Evolutionary conservation across 2,113 vertebrate species (phyloP).

Genomic region (Vulpes lagopus): DNA sequence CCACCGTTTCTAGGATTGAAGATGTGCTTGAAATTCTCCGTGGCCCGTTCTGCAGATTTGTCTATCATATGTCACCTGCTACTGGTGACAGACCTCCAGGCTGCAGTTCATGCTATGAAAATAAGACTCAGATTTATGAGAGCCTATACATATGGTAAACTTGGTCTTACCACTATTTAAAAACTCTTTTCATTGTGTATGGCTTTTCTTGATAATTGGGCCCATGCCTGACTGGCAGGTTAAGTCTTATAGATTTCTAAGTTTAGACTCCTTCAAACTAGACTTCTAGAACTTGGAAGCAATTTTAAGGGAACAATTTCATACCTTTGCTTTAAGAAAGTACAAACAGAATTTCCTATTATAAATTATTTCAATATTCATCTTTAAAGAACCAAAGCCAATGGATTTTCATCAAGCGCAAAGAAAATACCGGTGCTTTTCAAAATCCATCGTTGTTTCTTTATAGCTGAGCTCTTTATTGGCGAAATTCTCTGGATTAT

Average conservation of each 20-base stretch:
- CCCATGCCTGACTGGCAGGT: constrained; percentile 34
- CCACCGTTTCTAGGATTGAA: background rate
- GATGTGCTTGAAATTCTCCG: background rate
- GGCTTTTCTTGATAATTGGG: background rate
- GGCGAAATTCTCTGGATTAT: constrained; percentile 24
- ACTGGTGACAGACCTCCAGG: background rate
- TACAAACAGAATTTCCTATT: constrained; percentile 53
- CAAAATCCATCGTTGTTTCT: constrained; percentile 28
- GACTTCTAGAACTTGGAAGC: constrained; percentile 53
- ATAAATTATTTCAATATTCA: background rate
- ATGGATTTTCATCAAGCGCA: constrained; percentile 45
- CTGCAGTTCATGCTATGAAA: background rate
- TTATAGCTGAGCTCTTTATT: background rate
- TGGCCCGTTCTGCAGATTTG: background rate
- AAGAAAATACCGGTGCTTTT: constrained; percentile 33
- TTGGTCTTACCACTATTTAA: background rate
- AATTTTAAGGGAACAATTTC: constrained; percentile 53
- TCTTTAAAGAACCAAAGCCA: constrained; percentile 49
- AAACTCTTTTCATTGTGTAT: background rate
- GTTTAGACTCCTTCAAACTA: constrained; percentile 45
- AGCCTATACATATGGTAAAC: background rate
- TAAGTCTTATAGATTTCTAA: constrained; percentile 25
- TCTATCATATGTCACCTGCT: background rate
- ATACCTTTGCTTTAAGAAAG: constrained; percentile 27
- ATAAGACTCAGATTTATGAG: background rate